Evolutionary conservation across 2,113 vertebrate genomes (phyloP).

Genomic region (Balaenoptera acutorostrata): DNA sequence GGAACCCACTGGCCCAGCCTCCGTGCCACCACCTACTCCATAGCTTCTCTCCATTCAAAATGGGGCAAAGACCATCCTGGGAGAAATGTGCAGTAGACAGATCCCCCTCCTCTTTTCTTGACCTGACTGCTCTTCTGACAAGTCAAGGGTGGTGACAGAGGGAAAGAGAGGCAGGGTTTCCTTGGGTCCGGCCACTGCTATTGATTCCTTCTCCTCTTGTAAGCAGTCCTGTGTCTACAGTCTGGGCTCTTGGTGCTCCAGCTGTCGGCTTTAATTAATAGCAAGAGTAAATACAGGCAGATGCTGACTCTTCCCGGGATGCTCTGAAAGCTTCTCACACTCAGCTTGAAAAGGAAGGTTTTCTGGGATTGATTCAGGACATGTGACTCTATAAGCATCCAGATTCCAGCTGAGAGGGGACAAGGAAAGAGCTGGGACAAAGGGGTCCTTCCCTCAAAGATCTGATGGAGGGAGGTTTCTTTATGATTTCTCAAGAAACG

Average conservation of each 20-base stretch:
- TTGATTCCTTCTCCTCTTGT: neutral
- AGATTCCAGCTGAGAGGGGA: neutral
- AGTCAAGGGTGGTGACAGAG: neutral
- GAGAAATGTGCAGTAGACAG: neutral
- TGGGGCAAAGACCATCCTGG: neutral
- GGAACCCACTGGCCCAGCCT: neutral
- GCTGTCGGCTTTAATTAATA: slow-evolving; percentile 40
- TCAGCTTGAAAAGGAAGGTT: slow-evolving; percentile 42
- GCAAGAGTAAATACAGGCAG: slow-evolving; percentile 61
- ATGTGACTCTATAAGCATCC: neutral
- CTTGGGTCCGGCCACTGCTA: neutral
- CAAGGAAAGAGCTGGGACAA: neutral
- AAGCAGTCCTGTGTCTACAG: neutral
- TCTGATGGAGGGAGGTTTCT: neutral
- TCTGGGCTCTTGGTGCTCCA: slow-evolving; percentile 14
- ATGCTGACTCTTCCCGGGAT: slow-evolving; percentile 23
- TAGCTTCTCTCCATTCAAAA: neutral
- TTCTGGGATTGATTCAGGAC: neutral
- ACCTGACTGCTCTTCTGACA: neutral
- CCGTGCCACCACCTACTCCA: neutral
- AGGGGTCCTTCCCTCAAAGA: neutral
- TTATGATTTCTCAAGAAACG: neutral
- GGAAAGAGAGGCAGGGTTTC: neutral
- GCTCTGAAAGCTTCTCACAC: slow-evolving; percentile 1
- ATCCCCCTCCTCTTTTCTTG: neutral